Evolutionary conservation across 2,797 vertebrate species (phyloP).

Genomic region (Paedocypris micromegethes): DNA sequence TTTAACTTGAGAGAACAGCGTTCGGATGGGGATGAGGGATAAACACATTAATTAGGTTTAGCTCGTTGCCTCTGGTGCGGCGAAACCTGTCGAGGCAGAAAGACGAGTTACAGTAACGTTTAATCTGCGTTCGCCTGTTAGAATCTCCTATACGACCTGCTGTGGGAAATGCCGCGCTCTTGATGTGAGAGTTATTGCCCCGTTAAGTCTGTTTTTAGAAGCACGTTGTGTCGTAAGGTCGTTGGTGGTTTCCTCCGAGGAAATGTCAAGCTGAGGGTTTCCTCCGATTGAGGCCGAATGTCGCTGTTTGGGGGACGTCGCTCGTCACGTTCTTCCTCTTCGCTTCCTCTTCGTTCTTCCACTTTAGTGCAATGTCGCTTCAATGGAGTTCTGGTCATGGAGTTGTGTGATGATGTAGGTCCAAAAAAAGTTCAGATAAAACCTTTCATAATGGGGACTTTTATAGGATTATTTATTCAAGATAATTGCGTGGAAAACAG

Average conservation of each 20-base stretch:
- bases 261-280: slow-evolving; percentile 8
- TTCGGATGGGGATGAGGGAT: slow-evolving; percentile 34
- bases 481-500: no score
- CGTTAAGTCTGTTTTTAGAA: slow-evolving; percentile 21
- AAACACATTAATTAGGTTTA: slow-evolving; percentile 27
- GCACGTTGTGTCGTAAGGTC: not conserved
- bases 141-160: not conserved
- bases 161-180: not conserved
- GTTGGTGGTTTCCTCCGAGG: not conserved
- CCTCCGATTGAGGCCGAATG: not conserved
- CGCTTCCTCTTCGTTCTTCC: no score
- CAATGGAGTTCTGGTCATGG: no score
- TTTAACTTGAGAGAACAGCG: slow-evolving; percentile 29
- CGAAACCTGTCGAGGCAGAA: slow-evolving; percentile 70
- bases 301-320: not conserved
- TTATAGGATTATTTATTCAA: no score
- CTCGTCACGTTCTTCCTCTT: not conserved
- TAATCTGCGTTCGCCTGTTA: slow-evolving; percentile 22
- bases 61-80: slow-evolving; percentile 27
- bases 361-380: no score
- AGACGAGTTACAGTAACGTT: slow-evolving; percentile 65
- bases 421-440: no score
- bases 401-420: no score
- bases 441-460: no score
- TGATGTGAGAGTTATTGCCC: slow-evolving; percentile 4